Percentiles rank a stretch among this genome's conserved stretches.
Evolutionary conservation across 2,888 invertebrate genomes (phyloP).

Genomic region (Alsophila aescularia): DNA sequence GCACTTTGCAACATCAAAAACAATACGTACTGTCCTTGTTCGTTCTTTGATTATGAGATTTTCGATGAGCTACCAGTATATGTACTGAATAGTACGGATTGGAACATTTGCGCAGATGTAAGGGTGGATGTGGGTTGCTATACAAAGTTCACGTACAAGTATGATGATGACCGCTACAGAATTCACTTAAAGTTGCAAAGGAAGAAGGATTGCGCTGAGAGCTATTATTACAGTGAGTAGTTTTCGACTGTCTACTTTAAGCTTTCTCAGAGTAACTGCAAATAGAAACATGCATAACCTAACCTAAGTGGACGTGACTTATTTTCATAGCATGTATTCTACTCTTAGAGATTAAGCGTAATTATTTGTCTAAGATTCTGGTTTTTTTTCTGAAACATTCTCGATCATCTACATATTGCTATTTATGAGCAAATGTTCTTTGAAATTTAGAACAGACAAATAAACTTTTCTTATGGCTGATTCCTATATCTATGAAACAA

Average conservation of each 20-base stretch:
- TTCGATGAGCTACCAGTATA: conserved; percentile 23
- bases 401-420: no score
- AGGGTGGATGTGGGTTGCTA: conserved; percentile 75
- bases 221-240: conserved; percentile 61
- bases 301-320: no score
- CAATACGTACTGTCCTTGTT: conserved; percentile 54
- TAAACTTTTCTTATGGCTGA: no score
- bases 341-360: no score
- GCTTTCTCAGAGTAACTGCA: no score
- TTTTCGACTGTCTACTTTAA: background rate
- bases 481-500: no score
- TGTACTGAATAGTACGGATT: conserved; percentile 29
- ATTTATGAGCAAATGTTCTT: no score
- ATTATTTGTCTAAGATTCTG: no score
- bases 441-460: no score
- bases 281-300: no score
- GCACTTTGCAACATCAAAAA: conserved; percentile 86
- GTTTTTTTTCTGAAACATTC: no score
- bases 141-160: conserved; percentile 72
- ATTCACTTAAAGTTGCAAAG: conserved; percentile 67
- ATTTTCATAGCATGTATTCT: no score
- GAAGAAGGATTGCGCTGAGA: conserved; percentile 55
- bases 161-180: conserved; percentile 65
- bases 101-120: conserved; percentile 45
- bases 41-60: background rate